phyloP scores from a whole-genome alignment of 2,113 vertebrate genomes.

The Rutilus rutilus region DNA sequence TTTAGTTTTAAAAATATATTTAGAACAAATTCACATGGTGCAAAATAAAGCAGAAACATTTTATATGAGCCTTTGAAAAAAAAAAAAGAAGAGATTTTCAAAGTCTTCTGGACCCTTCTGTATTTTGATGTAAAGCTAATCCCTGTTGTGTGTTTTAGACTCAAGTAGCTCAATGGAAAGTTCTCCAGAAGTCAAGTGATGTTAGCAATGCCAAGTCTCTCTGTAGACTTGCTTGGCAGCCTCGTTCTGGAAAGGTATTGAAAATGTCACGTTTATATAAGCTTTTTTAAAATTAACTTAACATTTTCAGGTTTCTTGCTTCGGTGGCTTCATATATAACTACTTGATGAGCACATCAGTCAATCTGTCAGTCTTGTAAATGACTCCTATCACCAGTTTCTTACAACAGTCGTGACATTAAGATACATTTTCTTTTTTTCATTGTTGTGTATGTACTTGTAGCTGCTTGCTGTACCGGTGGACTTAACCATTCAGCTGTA shows the following conservation, averaged over 20 bases:
- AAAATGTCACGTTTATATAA: too few species aligned
- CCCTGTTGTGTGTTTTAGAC: conserved; percentile 68
- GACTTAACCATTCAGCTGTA: conserved; percentile 86
- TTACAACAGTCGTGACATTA: not conserved
- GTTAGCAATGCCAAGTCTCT: conserved; percentile 88
- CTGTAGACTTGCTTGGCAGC: conserved; percentile 92
- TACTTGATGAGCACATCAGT: not conserved
- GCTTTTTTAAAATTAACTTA: not conserved
- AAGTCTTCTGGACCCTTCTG: not conserved
- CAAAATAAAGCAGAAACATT: not conserved
- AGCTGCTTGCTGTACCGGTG: conserved; percentile 93
- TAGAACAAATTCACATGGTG: too few species aligned
- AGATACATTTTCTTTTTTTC: too few species aligned
- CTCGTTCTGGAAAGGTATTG: conserved; percentile 82
- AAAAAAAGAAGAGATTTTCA: not conserved
- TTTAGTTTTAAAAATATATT: not conserved
- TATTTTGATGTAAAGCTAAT: not conserved
- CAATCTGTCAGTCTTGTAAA: not conserved
- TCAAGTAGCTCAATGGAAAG: conserved; percentile 79
- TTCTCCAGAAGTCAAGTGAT: conserved; percentile 91
- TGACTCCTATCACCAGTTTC: not conserved
- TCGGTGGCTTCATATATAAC: not conserved
- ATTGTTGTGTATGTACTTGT: conserved; percentile 33
- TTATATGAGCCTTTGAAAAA: not conserved
- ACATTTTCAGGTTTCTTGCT: not conserved